phyloP scores from a whole-genome alignment of 2,113 vertebrate genomes.

The Osmerus mordax region DNA sequence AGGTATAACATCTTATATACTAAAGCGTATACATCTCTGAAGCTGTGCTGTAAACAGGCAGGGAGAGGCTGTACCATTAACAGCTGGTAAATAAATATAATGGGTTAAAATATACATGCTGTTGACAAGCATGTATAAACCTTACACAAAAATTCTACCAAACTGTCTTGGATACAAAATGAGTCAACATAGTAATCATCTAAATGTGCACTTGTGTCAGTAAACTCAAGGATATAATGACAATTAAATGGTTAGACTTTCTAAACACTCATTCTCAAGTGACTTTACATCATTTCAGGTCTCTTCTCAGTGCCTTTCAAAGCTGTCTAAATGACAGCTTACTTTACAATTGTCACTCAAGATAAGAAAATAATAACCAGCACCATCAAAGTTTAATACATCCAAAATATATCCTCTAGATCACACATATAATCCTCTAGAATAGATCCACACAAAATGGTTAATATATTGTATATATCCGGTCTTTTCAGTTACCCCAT shows the following conservation, averaged over 20 bases:
- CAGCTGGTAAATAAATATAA: slow-evolving; percentile 5
- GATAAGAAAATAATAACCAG: slow-evolving; percentile 4
- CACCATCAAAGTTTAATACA: not conserved
- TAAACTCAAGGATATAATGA: slow-evolving; percentile 26
- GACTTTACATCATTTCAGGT: not conserved
- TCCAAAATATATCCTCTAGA: slow-evolving; percentile 3
- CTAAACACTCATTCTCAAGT: slow-evolving; percentile 2
- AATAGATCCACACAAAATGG: not conserved
- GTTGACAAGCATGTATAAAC: slow-evolving; percentile 15
- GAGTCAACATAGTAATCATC: slow-evolving; percentile 6
- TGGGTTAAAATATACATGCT: slow-evolving; percentile 17
- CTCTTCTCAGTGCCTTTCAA: not conserved
- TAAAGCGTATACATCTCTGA: not conserved
- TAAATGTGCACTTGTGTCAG: slow-evolving; percentile 13
- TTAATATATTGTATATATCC: slow-evolving; percentile 1
- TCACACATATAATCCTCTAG: not conserved
- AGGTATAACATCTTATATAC: too few species aligned
- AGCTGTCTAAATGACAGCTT: not conserved
- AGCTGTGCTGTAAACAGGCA: slow-evolving; percentile 6
- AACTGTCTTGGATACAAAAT: slow-evolving; percentile 14
- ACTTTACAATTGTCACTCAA: not conserved
- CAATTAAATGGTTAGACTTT: not conserved
- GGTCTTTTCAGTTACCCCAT: slow-evolving; percentile 4
- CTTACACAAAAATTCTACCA: slow-evolving; percentile 14
- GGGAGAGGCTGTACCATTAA: not conserved